Evolutionary conservation across 2,113 vertebrate genomes (phyloP).

Genomic region (Tichodroma muraria): DNA sequence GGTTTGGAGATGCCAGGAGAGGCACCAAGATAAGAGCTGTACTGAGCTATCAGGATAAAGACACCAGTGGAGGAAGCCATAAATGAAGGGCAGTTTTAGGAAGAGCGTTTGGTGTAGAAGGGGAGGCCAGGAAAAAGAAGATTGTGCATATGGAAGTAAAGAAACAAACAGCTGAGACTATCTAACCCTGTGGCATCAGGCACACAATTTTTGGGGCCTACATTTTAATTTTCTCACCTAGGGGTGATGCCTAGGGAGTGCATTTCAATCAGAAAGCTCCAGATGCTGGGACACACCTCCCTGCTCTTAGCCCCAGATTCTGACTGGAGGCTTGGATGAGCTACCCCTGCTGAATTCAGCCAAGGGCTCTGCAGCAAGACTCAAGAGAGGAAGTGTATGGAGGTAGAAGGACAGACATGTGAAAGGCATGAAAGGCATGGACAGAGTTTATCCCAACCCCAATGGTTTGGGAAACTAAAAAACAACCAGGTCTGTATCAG

Average conservation of each 20-base stretch:
- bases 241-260: background rate
- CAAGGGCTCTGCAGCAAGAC: background rate
- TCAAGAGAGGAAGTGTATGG: too few species aligned
- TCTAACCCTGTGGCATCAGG: too few species aligned
- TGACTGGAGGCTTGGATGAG: background rate
- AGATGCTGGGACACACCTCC: background rate
- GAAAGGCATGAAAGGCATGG: background rate
- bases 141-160: too few species aligned
- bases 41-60: background rate
- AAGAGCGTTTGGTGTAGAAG: background rate
- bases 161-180: background rate
- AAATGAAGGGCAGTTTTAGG: background rate
- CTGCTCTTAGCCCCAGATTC: background rate
- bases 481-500: background rate
- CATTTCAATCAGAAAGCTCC: background rate
- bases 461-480: background rate
- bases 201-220: background rate
- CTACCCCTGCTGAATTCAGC: background rate
- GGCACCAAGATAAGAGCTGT: background rate
- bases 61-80: background rate
- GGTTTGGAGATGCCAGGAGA: background rate
- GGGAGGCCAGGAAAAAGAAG: background rate
- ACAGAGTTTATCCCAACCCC: rapidly evolving
- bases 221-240: background rate
- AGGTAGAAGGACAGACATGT: background rate